Base-by-base conservation (phyloP, 2,888 invertebrate genomes). In the Nebria salina region DNA sequence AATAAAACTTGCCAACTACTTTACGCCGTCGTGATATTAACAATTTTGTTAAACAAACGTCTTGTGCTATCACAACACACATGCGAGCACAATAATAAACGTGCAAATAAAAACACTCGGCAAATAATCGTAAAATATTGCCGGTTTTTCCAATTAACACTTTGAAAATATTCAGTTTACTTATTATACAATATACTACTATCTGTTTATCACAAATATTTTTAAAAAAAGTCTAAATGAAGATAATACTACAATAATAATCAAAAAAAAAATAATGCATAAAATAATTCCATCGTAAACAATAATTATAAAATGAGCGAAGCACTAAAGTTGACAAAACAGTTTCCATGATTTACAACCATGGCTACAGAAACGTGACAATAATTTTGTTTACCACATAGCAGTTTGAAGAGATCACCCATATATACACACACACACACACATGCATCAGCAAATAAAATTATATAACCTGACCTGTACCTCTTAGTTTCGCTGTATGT, bases 391-490 rank as follows among this genome's bases (percentile, higher is more conserved):
- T 79, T 79, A 79, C 79, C 26, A 74, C 74, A 74, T 79, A 74
- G 66, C 43, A 42, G 11, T 25, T 5, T 68, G 41, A 73, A 54
- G 54, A 54, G 54, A 54, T 54, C 54, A 7, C 11, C 11, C 54
- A 54, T 54, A 13, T 54, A 43, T 43, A 9, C 43, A 9, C 70
- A 34, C 43, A 13, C 20, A 2, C 5, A 34, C 34, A 34, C 34
- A 74, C 43, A 54, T 26, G 72, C 20, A 77, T 73, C 73, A 2
- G 42, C 77, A 77, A 68, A 72, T 41, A 78, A 73, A 79, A 66
- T 79, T 72, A 79, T 73, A 79, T 79, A 79, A 79, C 79, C 43
- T 79, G 79, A 79, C 74, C 79, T 42, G 74, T 54, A 79, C 74
- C 74, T 79, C 75, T 42, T 74, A 68, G 68, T 76, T 76, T 76